A percentile compares a stretch with the other conserved stretches of the same genome.
phyloP scores from a whole-genome alignment of 1,140 invertebrate species.

The Zaprionus tsacasi region DNA sequence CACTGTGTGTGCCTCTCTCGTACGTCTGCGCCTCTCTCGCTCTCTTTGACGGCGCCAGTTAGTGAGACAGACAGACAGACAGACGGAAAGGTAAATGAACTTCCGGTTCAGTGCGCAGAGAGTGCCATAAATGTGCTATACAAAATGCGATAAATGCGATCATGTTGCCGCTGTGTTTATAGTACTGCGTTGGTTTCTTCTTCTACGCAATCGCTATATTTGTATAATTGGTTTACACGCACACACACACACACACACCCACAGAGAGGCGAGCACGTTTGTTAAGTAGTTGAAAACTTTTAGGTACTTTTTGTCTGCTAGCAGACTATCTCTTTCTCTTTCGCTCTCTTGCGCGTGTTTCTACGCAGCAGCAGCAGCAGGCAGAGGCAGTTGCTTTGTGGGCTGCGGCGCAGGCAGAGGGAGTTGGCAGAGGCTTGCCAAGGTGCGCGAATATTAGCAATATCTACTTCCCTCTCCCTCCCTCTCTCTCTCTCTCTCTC shows the following conservation, averaged over 20 bases:
- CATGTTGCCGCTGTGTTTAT: background rate
- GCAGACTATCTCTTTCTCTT: constrained; percentile 28
- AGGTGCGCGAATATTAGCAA: constrained; percentile 45
- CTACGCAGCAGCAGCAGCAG: constrained; percentile 47
- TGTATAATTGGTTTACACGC: constrained; percentile 62
- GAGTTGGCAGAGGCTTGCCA: background rate
- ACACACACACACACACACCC: constrained; percentile 25
- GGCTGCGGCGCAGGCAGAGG: background rate
- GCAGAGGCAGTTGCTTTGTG: constrained; percentile 10
- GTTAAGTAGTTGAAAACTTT: constrained; percentile 54
- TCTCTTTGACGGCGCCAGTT: constrained; percentile 32
- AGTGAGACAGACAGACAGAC: background rate
- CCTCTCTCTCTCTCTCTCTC: background rate
- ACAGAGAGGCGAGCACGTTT: constrained; percentile 3
- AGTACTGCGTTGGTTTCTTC: constrained; percentile 8
- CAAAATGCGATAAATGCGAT: constrained; percentile 19
- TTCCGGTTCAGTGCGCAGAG: constrained; percentile 64
- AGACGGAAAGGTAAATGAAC: constrained; percentile 74
- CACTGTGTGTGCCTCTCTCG: constrained; percentile 6
- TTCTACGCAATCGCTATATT: constrained; percentile 55
- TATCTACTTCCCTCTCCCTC: background rate
- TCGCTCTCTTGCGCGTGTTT: constrained; percentile 39
- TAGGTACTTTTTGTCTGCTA: constrained; percentile 54
- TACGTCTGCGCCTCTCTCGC: background rate
- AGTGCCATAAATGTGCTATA: constrained; percentile 42